Base-by-base conservation (phyloP, 2,888 invertebrate species). In the Drosophila paramelanica region DNA sequence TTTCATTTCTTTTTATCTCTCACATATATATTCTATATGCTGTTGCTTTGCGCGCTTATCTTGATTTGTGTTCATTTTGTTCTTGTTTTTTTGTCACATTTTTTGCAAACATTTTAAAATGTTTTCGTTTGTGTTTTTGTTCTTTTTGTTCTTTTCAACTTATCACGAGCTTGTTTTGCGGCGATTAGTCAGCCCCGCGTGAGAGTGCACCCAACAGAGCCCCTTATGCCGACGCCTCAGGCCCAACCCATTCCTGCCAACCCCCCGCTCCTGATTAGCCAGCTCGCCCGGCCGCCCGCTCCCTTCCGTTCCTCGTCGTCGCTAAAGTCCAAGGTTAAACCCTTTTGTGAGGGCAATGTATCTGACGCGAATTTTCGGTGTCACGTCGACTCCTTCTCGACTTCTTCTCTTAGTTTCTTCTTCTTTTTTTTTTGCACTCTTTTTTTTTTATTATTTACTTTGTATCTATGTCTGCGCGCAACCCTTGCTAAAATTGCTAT, bases 291-390 rank as follows among this genome's bases (percentile, higher is more conserved):
- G 11, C 45, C 38, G n/a, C 5, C 38, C 6, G 31, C 31, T 31
- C 31, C 31, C 8, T 31, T 8, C 33, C 68, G 17, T 23, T 20
- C 11, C 41, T 38, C 38, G 23, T 31, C 41, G 13, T 14, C 41
- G 38, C 56, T 60, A 51, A 77, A 84, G 84, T 79, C 86, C 79
- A 79, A 79, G 86, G 79, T 85, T 79, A 79, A 79, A 79, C 70
- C 82, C 67, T 80, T 77, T 47, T 39, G 52, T 42, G 61, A 67
- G 82, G 79, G 58, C 61, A 79, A 82, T 73, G 65, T 75, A 76
- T 56, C 69, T 53, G 64, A 59, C 67, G 57, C 47, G 38, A 27
- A 55, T 51, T 73, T 73, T 52, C n/a, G 57, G 49, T 71, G 64
- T 69, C 64, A 46, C 66, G 47, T 70, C 56, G 31, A 31, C 31